phyloP scores from a whole-genome alignment of 2,797 vertebrate species.

The Xyrichtys novacula region DNA sequence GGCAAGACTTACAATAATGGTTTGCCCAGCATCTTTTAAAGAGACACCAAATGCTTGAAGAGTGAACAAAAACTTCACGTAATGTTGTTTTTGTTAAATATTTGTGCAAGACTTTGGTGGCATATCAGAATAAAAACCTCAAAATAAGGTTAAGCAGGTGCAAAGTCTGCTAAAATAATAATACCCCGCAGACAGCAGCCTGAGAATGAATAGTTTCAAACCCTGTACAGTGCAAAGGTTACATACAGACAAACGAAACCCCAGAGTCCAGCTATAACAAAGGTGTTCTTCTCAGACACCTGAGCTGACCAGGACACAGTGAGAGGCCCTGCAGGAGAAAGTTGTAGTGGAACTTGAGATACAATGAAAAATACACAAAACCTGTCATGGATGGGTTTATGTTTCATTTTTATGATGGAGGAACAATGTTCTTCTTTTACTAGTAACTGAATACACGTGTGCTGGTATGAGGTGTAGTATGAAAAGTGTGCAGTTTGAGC shows the following conservation, averaged over 20 bases:
- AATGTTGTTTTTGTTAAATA: too few relatives aligned
- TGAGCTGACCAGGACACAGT: slow-evolving; percentile 41
- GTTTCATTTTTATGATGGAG: slow-evolving; percentile 37
- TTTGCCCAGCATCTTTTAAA: background rate
- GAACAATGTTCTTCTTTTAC: slow-evolving; percentile 26
- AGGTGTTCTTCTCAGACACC: slow-evolving; percentile 47
- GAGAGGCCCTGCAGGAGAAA: slow-evolving; percentile 39
- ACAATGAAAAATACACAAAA: slow-evolving; percentile 57
- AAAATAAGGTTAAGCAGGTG: background rate
- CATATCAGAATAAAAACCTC: background rate
- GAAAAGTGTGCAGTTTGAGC: slow-evolving; percentile 19
- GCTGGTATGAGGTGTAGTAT: slow-evolving; percentile 1
- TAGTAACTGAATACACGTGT: slow-evolving; percentile 14
- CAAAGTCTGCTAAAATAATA: background rate
- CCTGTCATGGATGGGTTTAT: slow-evolving; percentile 7
- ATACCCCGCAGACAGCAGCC: background rate
- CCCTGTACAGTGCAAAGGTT: background rate
- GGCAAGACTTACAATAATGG: too few relatives aligned
- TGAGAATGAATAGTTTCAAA: background rate
- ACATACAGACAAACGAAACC: background rate
- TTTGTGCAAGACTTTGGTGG: background rate
- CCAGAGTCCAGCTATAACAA: slow-evolving; percentile 1
- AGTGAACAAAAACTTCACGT: background rate
- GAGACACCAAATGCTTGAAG: too few relatives aligned
- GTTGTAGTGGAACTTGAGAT: slow-evolving; percentile 50